A percentile compares a stretch with the other conserved stretches of the same genome.
phyloP scores from a whole-genome alignment of 30 jellyfish, hydroid and myxozoan species.

The Cassiopea andromeda region DNA sequence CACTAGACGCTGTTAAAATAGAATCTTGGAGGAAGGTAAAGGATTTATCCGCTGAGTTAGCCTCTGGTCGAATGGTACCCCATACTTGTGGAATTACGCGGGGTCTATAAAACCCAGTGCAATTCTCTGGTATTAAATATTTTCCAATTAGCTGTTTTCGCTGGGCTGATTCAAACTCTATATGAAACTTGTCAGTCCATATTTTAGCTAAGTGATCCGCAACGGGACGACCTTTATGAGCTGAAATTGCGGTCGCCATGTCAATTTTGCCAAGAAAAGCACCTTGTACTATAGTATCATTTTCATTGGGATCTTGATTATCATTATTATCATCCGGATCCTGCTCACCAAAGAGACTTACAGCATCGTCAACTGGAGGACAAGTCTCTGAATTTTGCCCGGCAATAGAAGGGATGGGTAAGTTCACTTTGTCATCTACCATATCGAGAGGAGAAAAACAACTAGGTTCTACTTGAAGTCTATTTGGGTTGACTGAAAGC shows the following conservation, averaged over 20 bases:
- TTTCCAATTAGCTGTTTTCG: constrained; percentile 1
- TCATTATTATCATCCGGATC: constrained; percentile 15
- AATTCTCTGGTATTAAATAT: constrained; percentile 14
- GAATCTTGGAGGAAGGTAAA: constrained; percentile 22
- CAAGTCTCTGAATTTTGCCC: not conserved
- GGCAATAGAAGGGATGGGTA: constrained; percentile 32
- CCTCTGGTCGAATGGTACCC: constrained; percentile 3
- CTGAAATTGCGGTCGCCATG: not conserved
- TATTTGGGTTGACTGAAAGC: constrained; percentile 6
- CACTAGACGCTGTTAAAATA: too few species aligned
- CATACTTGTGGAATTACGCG: constrained; percentile 15
- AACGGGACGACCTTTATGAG: constrained; percentile 18
- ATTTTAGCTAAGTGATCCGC: constrained; percentile 20
- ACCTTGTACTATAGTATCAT: not conserved
- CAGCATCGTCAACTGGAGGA: not conserved
- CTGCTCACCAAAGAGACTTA: constrained; percentile 46
- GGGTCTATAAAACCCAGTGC: constrained; percentile 16
- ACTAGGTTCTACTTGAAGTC: not conserved
- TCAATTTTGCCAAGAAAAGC: not conserved
- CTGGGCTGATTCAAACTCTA: constrained; percentile 1
- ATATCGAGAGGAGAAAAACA: not conserved
- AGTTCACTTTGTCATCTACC: not conserved
- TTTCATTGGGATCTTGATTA: not conserved
- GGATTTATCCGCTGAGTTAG: constrained; percentile 14
- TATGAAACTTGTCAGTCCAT: constrained; percentile 4